Percentiles rank a stretch among this genome's conserved stretches.
These are phyloP conservation scores for Cistogaster globosa DNA, from an alignment of 2,888 invertebrate species.

Conservation along the genomic window DNA sequence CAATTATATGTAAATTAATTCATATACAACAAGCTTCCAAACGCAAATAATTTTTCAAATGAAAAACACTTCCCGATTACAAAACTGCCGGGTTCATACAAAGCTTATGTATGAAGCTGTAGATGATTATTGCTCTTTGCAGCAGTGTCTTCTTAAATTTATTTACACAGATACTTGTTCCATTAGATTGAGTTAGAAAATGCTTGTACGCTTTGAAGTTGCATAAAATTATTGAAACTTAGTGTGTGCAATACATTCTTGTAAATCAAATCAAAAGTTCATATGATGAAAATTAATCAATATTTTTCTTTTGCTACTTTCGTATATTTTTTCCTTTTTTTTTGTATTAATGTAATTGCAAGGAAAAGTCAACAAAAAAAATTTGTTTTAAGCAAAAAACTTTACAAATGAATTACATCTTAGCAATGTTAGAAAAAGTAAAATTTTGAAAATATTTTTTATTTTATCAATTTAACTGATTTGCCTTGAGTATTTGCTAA, in stretches of 20 bases:
- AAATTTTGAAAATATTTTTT: no score
- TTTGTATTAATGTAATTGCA: constrained; percentile 20
- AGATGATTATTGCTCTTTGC: constrained; percentile 31
- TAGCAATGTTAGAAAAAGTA: no score
- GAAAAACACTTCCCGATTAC: no score
- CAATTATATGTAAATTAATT: no score
- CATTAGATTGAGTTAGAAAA: constrained; percentile 60
- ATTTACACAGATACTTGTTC: constrained; percentile 40
- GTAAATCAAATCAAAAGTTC: constrained; percentile 31
- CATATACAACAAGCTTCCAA: no score
- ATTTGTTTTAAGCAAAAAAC: no score
- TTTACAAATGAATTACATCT: no score
- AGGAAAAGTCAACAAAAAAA: background rate
- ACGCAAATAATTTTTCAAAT: no score
- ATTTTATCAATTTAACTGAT: no score
- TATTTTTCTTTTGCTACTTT: background rate
- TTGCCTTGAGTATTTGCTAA: no score
- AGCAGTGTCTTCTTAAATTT: constrained; percentile 44
- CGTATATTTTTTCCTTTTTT: background rate
- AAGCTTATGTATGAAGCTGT: background rate
- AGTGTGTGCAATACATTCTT: background rate
- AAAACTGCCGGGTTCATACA: background rate
- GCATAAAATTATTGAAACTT: constrained; percentile 8
- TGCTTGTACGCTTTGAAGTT: constrained; percentile 26
- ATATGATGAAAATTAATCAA: constrained; percentile 51